Evolutionary conservation across 1,140 invertebrate species (phyloP), one percentile per base, ranked within the genome.

Genomic region (Patella vulgata): DNA sequence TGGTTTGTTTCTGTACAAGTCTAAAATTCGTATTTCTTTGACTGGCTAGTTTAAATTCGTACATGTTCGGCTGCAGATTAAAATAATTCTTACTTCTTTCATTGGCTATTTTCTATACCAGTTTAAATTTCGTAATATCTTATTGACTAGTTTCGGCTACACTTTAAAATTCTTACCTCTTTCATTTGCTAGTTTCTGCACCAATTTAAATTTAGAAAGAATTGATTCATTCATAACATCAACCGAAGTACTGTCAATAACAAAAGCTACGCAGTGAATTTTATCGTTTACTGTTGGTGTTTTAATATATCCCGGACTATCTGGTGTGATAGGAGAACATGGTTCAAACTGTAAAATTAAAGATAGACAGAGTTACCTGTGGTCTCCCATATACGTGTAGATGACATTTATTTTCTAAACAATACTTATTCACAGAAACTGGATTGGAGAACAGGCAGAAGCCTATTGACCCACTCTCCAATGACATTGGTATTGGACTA

Each of bases 241-340:
- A 5, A 57, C 63, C 12, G 63, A 54, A 19, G 47, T 59, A n/a
- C 63, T 56, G 42, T 65, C 63, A 8, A 65, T 42, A 12, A 65
- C 40, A 30, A 65, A 59, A 33, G 46, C 48, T n/a, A 55, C 48
- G 25, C 63, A 65, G 25, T 59, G 63, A n/a, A 65, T 65, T 23
- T 55, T 65, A 40, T 65, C 56, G 17, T 54, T 52, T 11, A 65
- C 23, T 1, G 21, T 59, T 28, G 63, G 63, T n/a, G 14, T 54
- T n/a, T 53, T 31, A 14, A 44, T 55, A 33, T 53, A 65, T 27
- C 63, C 63, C 3, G 51, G 12, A 17, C 31, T 50, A 17, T 65
- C 63, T 3, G 63, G 63, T 1, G 63, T 46, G 17, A 65, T 59
- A 0, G 63, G 51, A 21, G 55, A 30, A 1, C 21, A 30, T 11